Evolutionary conservation across 2,888 invertebrate species (phyloP).

Genomic region (Itoplectis maculator): DNA sequence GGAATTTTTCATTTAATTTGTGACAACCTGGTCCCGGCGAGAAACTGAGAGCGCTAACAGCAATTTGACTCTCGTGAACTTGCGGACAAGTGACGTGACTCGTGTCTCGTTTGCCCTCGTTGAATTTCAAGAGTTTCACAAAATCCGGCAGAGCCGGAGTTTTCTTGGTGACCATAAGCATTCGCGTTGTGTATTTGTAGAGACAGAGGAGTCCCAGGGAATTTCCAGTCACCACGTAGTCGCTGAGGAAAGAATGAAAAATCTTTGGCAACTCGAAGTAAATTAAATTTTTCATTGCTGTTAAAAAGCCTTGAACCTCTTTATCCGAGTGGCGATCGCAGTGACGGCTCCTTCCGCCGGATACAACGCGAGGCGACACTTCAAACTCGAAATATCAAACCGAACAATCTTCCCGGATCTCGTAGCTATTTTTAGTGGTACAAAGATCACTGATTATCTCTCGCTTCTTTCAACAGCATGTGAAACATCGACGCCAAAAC

Average conservation of each 20-base stretch:
- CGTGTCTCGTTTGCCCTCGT: slow-evolving; percentile 62
- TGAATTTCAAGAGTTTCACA: slow-evolving; percentile 62
- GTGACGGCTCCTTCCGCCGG: slow-evolving; percentile 66
- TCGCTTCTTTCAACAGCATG: no score
- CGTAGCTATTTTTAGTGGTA: slow-evolving; percentile 69
- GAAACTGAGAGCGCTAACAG: slow-evolving; percentile 84
- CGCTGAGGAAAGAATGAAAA: slow-evolving; percentile 60
- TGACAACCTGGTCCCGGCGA: slow-evolving; percentile 86
- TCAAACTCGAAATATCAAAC: slow-evolving; percentile 72
- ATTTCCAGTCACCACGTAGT: slow-evolving; percentile 74
- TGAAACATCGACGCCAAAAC: no score
- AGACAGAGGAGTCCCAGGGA: slow-evolving; percentile 68
- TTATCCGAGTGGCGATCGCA: slow-evolving; percentile 74
- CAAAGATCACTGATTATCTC: not conserved
- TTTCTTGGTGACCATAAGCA: slow-evolving; percentile 63
- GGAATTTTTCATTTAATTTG: slow-evolving; percentile 7
- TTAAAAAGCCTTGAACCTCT: slow-evolving; percentile 67
- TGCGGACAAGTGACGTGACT: slow-evolving; percentile 71
- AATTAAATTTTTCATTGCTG: not conserved
- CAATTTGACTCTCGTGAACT: slow-evolving; percentile 61
- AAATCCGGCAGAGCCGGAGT: slow-evolving; percentile 71
- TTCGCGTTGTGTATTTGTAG: slow-evolving; percentile 71
- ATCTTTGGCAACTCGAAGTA: not conserved
- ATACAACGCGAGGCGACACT: slow-evolving; percentile 63
- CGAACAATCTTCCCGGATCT: slow-evolving; percentile 70